Evolutionary conservation across 2,113 vertebrate species (phyloP).

Genomic region (Dasypus novemcinctus): DNA sequence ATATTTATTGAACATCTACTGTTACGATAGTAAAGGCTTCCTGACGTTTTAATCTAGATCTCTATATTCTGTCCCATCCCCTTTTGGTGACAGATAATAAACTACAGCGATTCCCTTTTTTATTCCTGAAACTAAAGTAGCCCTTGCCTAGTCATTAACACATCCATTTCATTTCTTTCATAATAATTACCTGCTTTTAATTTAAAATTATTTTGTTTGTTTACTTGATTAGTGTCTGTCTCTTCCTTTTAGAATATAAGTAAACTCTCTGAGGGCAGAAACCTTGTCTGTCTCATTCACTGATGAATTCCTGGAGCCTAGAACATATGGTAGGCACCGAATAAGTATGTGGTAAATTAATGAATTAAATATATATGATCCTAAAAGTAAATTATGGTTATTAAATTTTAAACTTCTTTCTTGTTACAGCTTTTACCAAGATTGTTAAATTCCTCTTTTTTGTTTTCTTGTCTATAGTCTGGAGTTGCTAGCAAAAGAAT

Average conservation of each 20-base stretch:
- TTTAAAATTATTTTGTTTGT: slow-evolving; percentile 24
- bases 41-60: not conserved
- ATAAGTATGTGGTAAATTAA: slow-evolving; percentile 14
- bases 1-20: slow-evolving; percentile 24
- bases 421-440: slow-evolving; percentile 28
- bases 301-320: not conserved
- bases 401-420: slow-evolving; percentile 18
- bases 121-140: slow-evolving; percentile 32
- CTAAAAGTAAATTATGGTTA: slow-evolving; percentile 37
- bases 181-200: not conserved
- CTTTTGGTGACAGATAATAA: not conserved
- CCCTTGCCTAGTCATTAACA: not conserved
- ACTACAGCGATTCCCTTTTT: not conserved
- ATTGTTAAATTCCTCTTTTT: not conserved
- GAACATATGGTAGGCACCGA: not conserved
- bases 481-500: slow-evolving; percentile 30
- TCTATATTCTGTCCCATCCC: not conserved
- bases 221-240: not conserved
- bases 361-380: slow-evolving; percentile 11
- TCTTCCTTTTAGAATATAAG: slow-evolving; percentile 33
- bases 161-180: slow-evolving; percentile 38
- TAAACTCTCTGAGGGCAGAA: not conserved
- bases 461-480: not conserved
- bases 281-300: not conserved
- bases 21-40: slow-evolving; percentile 10